A percentile compares a stretch with the other conserved stretches of the same genome.
phyloP scores from a whole-genome alignment of 2,113 vertebrate species.

The Spermophilus dauricus region DNA sequence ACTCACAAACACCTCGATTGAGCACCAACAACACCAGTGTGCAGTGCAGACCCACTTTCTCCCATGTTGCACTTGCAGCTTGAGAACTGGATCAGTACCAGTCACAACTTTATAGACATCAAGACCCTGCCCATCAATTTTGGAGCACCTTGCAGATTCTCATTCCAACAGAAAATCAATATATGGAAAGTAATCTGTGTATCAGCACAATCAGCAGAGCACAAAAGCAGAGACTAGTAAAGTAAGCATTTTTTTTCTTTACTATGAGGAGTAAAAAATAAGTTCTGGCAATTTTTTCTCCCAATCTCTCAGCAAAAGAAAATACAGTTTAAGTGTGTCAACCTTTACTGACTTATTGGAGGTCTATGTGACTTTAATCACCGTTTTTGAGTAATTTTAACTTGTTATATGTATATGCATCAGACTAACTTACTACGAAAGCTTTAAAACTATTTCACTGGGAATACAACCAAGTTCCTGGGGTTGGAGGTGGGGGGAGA shows the following conservation, averaged over 20 bases:
- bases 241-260: conserved; percentile 63
- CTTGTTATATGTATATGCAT: not conserved
- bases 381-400: conserved; percentile 38
- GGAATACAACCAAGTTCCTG: conserved; percentile 35
- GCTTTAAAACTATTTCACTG: not conserved
- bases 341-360: conserved; percentile 10
- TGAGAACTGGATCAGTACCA: not conserved
- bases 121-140: conserved; percentile 57
- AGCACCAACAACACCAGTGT: not conserved
- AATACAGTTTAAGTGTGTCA: not conserved
- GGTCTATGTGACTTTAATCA: conserved; percentile 31
- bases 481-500: not conserved
- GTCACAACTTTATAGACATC: not conserved
- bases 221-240: conserved; percentile 61
- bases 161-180: conserved; percentile 81
- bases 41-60: not conserved
- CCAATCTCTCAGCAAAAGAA: conserved; percentile 58
- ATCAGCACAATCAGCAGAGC: conserved; percentile 70
- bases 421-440: conserved; percentile 6
- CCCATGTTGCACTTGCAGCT: not conserved
- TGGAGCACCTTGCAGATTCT: conserved; percentile 55
- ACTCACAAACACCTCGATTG: not conserved
- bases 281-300: not conserved
- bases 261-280: conserved; percentile 63
- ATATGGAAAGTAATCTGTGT: conserved; percentile 66